Evolutionary conservation across 2,888 invertebrate species (phyloP), one percentile per base, ranked within the genome.

Genomic region (Phyto melanocephala): DNA sequence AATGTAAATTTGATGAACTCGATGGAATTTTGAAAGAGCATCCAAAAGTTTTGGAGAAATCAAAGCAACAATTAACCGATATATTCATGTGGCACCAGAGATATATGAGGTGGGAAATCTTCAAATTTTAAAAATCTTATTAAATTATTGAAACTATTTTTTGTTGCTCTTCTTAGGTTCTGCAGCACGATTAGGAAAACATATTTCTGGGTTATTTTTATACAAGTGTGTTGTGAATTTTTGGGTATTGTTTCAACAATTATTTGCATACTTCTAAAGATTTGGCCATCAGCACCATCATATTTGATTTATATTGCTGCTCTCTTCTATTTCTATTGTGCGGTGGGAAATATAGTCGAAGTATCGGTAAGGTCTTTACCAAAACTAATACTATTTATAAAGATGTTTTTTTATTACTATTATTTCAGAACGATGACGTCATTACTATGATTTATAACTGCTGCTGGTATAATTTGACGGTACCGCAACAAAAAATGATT

Each of bases 401-500:
- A 28, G n/a, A 15, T 28, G 3, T 2, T 2, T 8, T 15, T 7
- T 24, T 20, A 7, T 24, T 1, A 7, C 13, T 5, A 10, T 20
- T 33, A 10, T 28, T 63, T 2, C 35, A 65, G 63, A 65, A 65
- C 11, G 47, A 47, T 7, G 47, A 65, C 1, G 28, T 47, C 2
- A 35, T 50, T 8, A 1, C 11, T 17, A 17, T 72, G 2, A 86
- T 87, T 15, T 88, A 87, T 0, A 56, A 81, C 10, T 86, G 84
- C 17, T 17, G 81, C 5, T 88, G 87, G 87, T 87, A 86, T 17
- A 76, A 82, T 40, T 79, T 88, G 52, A 81, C 87, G 0, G 35
- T 71, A 4, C 17, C 20, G 2, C 85, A 86, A 70, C 85, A 85
- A 50, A 86, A 85, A 17, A 52, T 86, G 33, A 2, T 87, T 7